A percentile compares a stretch with the other conserved stretches of the same genome.
Evolutionary conservation across 1,140 invertebrate species (phyloP).

Genomic region (Caenorhabditis briggsae): DNA sequence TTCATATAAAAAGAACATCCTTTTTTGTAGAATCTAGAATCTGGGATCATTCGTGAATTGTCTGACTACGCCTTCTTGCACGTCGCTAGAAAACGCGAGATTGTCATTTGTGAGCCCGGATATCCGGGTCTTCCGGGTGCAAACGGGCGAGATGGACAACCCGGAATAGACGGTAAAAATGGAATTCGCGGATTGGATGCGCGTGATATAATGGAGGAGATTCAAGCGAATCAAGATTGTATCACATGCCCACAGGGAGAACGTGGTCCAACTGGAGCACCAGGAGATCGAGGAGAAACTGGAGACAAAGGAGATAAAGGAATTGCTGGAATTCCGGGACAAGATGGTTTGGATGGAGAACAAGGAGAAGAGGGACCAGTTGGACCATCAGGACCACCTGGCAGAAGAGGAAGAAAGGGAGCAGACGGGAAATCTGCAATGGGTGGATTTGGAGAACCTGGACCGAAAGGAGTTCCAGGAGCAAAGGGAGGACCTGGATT

Average conservation of each 20-base stretch:
- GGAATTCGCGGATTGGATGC: slow-evolving; percentile 38
- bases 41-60: slow-evolving; percentile 32
- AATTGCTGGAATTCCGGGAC: slow-evolving; percentile 62
- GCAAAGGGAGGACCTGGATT: slow-evolving; percentile 65
- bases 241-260: slow-evolving; percentile 47
- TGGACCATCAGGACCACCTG: slow-evolving; percentile 54
- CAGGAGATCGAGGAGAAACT: slow-evolving; percentile 54
- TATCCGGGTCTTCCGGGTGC: slow-evolving; percentile 32
- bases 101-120: slow-evolving; percentile 6
- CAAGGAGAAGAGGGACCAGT: slow-evolving; percentile 64
- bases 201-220: slow-evolving; percentile 49
- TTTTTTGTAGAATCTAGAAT: slow-evolving; percentile 7
- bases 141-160: slow-evolving; percentile 32
- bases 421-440: slow-evolving; percentile 43
- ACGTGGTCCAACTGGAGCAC: slow-evolving; percentile 59
- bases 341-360: slow-evolving; percentile 66
- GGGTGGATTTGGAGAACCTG: slow-evolving; percentile 61
- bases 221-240: slow-evolving; percentile 50
- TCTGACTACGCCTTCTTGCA: slow-evolving; percentile 18
- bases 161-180: slow-evolving; percentile 6
- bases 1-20: not conserved
- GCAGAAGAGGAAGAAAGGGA: slow-evolving; percentile 49
- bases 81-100: slow-evolving; percentile 21
- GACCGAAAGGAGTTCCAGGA: slow-evolving; percentile 64
- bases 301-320: slow-evolving; percentile 63